phyloP scores from a whole-genome alignment of 1,140 invertebrate species.

The Polypedilum pembai region DNA sequence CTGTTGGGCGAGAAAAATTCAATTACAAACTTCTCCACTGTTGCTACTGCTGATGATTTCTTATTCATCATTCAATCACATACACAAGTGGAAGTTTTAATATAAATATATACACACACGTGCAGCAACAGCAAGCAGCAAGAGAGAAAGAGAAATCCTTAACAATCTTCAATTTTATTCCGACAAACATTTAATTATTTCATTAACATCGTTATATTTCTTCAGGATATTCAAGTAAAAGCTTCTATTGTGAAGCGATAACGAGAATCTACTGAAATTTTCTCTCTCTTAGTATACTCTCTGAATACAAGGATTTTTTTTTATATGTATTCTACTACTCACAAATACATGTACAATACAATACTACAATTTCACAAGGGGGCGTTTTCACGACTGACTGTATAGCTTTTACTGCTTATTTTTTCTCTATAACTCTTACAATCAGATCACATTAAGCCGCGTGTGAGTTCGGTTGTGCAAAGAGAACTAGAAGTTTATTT shows the following conservation, averaged over 20 bases:
- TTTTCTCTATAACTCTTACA: not conserved
- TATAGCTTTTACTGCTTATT: not conserved
- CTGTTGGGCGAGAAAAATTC: no score
- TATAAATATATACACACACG: not conserved
- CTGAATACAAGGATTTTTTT: no score
- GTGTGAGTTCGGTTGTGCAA: not conserved
- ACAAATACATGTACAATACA: not conserved
- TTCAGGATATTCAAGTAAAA: not conserved
- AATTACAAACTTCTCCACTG: no score
- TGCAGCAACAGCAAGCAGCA: not conserved
- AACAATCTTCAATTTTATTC: slow-evolving; percentile 11
- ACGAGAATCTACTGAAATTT: no score
- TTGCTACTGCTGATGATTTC: no score
- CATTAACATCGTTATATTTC: slow-evolving; percentile 21
- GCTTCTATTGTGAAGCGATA: no score
- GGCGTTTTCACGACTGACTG: not conserved
- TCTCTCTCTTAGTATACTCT: no score
- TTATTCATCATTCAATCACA: no score
- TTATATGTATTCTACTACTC: not conserved
- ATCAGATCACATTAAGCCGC: slow-evolving; percentile 15
- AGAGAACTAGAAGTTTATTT: not conserved
- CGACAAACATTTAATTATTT: slow-evolving; percentile 28
- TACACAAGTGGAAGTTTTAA: no score
- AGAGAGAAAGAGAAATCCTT: not conserved
- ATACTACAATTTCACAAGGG: not conserved